Percentiles rank a stretch among this genome's conserved stretches.
phyloP scores from a whole-genome alignment of 2,888 invertebrate species.

The Lepidochrysops patricia region DNA sequence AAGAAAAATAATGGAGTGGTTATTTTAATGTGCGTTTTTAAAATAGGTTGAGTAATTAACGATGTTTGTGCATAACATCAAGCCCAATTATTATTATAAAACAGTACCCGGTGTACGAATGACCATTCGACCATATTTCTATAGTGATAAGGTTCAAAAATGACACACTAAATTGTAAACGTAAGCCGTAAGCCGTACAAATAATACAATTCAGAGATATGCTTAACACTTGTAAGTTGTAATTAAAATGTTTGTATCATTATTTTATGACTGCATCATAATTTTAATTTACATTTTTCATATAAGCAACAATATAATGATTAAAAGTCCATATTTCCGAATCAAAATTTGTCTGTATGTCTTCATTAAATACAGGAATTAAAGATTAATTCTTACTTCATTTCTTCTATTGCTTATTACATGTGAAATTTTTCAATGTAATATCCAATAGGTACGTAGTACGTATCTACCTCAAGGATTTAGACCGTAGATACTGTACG shows the following conservation, averaged over 20 bases:
- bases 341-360: too few species aligned
- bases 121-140: background rate
- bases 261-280: background rate
- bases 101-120: background rate
- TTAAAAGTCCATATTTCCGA: too few species aligned
- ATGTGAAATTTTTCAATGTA: too few species aligned
- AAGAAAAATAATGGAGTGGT: slow-evolving; percentile 1
- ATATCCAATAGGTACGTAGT: too few species aligned
- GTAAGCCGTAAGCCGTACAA: too few species aligned
- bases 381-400: too few species aligned
- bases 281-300: too few species aligned
- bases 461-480: too few species aligned
- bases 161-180: background rate
- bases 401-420: too few species aligned
- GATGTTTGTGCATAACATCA: background rate
- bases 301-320: too few species aligned
- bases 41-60: background rate
- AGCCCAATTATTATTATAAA: background rate
- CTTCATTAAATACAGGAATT: too few species aligned
- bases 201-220: background rate
- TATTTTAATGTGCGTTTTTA: background rate
- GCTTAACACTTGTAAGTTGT: background rate
- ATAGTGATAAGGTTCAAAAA: background rate
- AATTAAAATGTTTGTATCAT: background rate
- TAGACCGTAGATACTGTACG: too few species aligned